Percentiles rank a stretch among this genome's conserved stretches.
Evolutionary conservation across 2,797 vertebrate species (phyloP).

Genomic region (Syngnathus rostellatus): DNA sequence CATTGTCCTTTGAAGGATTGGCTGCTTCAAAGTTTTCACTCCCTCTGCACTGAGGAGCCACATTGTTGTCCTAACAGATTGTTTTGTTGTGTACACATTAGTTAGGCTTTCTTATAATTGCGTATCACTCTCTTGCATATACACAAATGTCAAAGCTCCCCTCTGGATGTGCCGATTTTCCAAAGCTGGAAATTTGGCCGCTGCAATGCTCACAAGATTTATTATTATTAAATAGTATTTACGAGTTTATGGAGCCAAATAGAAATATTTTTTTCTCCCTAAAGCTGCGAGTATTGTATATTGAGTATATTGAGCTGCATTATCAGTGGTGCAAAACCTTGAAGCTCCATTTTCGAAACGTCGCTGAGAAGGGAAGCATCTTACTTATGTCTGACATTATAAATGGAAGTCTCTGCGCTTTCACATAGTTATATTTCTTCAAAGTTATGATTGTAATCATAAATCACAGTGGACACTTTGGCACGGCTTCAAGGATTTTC

Average conservation of each 20-base stretch:
- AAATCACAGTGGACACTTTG: background rate
- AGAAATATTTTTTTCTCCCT: too few relatives aligned
- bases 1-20: conserved; percentile 45
- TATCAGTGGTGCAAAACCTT: background rate
- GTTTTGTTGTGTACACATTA: background rate
- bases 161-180: background rate
- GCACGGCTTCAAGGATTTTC: conserved; percentile 1
- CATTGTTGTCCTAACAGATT: conserved; percentile 1
- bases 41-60: background rate
- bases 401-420: background rate
- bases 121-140: background rate
- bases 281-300: too few relatives aligned
- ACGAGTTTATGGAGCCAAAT: too few relatives aligned
- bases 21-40: conserved; percentile 11
- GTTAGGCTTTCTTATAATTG: background rate
- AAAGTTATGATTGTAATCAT: conserved; percentile 2
- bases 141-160: background rate
- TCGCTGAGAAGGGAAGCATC: background rate
- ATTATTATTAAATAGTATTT: background rate
- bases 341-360: background rate
- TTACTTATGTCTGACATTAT: conserved; percentile 1
- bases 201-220: background rate
- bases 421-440: conserved; percentile 2
- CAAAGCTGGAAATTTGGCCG: background rate
- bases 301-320: background rate